Percentiles rank a stretch among this genome's conserved stretches.
Conservation (phyloP, 2,888 invertebrate species). For the Orthosia gothica region DNA sequence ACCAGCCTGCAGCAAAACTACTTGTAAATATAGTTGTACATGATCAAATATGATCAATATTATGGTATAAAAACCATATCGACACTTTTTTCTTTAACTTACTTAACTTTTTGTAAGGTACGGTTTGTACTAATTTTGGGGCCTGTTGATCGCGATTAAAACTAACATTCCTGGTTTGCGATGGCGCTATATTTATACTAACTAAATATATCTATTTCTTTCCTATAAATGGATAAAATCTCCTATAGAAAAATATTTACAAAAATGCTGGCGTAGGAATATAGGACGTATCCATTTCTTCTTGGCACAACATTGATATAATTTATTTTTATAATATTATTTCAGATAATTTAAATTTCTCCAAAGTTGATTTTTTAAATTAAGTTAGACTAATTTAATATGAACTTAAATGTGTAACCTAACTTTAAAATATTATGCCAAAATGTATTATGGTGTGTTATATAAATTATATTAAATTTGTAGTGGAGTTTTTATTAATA, state of each 20-base stretch:
- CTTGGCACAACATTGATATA: conserved; percentile 82
- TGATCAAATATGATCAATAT: background rate
- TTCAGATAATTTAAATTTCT: conserved; percentile 22
- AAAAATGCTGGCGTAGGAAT: conserved; percentile 77
- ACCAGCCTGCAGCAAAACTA: too few species aligned
- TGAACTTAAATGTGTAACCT: conserved; percentile 3
- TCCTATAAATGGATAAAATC: conserved; percentile 78
- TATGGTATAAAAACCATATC: background rate
- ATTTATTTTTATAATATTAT: conserved; percentile 48
- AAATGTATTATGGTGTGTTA: conserved; percentile 6
- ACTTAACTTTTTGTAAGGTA: conserved; percentile 2
- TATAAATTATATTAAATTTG: conserved; percentile 16
- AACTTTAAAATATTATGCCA: conserved; percentile 40
- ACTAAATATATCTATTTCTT: conserved; percentile 59
- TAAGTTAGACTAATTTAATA: background rate
- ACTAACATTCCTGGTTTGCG: conserved; percentile 40
- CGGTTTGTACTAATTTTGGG: background rate
- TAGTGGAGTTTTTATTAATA: conserved; percentile 27
- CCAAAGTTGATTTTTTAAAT: conserved; percentile 4
- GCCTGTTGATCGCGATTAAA: conserved; percentile 41
- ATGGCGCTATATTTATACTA: conserved; percentile 57
- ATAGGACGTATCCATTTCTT: conserved; percentile 74
- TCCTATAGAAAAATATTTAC: conserved; percentile 83
- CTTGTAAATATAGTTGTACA: too few species aligned
- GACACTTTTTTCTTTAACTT: background rate